Base-by-base conservation (phyloP, 2,113 vertebrate genomes). In the Macroglossus sobrinus region DNA sequence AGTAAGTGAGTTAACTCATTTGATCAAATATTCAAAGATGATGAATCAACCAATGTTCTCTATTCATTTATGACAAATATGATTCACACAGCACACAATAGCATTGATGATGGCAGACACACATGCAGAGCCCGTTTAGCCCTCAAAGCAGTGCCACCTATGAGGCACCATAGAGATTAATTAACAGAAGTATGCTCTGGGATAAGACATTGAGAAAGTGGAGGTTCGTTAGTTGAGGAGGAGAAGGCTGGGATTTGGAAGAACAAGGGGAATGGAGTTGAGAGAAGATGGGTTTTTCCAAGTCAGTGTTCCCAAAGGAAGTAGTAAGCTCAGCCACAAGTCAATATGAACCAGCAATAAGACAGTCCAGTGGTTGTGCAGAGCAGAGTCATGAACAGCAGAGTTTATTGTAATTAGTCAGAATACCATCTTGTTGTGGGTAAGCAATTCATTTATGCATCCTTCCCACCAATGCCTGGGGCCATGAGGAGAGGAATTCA, bases 21-120 rank as follows among this genome's bases (percentile, higher is more conserved):
- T 96, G 95, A 94, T 90, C 82, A 89, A 96, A 89, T 91, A 93
- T 93, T 96, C 78, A 93, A 69, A 84, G 40, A 55, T 84, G 84
- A 96, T 53, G 95, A 86, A 68, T 93, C 82, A 95, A 91, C 63
- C 94, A 61, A 72, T 59, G 28, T 84, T 82, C 43, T 88, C 8
- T 76, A 53, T 89, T 95, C 50, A 76, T 82, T 91, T 87, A 57
- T 61, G 63, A 91, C 81, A 94, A 69, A 66, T 71, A 9, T 92
- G 45, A 95, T 93, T 90, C 69, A 75, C 13, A 79, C 0, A 26
- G 35, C n/a, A 68, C 47, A 75, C 40, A 66, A 63, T 43, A 74
- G 28, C 5, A 64, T 33, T 4, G 5, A 47, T 66, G 47, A 59
- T 3, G 38, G 45, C 16, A 74, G 75, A 9, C 9, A 84, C 2